phyloP scores from a whole-genome alignment of 2,888 invertebrate genomes.

The Agriopis marginaria region DNA sequence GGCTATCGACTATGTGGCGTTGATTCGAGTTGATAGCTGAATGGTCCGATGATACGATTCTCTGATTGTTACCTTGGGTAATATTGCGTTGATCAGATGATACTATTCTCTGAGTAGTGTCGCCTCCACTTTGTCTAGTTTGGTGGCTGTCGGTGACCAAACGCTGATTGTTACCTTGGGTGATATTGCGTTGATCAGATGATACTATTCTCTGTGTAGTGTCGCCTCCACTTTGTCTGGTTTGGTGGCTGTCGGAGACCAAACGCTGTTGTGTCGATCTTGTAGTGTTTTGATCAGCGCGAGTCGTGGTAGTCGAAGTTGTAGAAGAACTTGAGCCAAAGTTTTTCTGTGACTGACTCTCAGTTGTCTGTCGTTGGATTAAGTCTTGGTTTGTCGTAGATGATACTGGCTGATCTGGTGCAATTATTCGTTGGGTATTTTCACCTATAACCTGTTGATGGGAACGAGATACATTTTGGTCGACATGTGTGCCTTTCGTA shows the following conservation, averaged over 20 bases:
- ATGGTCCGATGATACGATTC: constrained; percentile 60
- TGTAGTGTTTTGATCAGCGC: constrained; percentile 55
- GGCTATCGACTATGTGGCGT: constrained; percentile 37
- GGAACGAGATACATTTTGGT: constrained; percentile 57
- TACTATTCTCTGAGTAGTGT: constrained; percentile 59
- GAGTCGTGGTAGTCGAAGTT: constrained; percentile 49
- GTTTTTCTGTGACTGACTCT: constrained; percentile 52
- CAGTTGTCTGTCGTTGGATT: constrained; percentile 46
- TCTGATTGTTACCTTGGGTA: constrained; percentile 51
- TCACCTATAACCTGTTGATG: constrained; percentile 56
- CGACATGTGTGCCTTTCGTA: constrained; percentile 53
- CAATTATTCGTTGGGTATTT: constrained; percentile 49
- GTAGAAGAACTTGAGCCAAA: constrained; percentile 47
- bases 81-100: constrained; percentile 56
- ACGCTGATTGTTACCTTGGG: constrained; percentile 52
- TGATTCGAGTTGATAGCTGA: constrained; percentile 50
- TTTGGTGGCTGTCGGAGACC: constrained; percentile 45
- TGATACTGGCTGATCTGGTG: constrained; percentile 53
- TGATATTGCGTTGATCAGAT: constrained; percentile 52
- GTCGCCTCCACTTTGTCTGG: constrained; percentile 54
- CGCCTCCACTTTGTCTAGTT: constrained; percentile 53
- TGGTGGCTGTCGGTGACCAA: constrained; percentile 48
- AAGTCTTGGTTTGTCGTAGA: constrained; percentile 53
- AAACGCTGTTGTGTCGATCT: constrained; percentile 58
- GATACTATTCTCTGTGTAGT: constrained; percentile 60